These are phyloP conservation scores for Diachasma alloeum DNA, from an alignment of 1,140 invertebrate genomes.

Conservation along the genomic window DNA sequence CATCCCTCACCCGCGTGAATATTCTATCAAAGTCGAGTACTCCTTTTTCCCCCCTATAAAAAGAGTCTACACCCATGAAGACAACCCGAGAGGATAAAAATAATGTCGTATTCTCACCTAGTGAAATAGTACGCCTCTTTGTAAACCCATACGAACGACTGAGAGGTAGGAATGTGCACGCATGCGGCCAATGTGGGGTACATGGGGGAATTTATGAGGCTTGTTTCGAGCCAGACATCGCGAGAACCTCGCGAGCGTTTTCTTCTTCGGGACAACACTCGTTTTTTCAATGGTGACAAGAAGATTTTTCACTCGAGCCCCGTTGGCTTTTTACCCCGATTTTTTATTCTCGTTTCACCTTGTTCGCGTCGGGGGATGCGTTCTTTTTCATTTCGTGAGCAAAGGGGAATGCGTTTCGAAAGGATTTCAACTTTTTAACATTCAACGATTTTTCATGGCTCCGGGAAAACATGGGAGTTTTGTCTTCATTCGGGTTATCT, in stretches of 20 bases:
- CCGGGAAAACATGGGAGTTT: no score
- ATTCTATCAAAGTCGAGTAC: neutral
- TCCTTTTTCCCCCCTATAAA: neutral
- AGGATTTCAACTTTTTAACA: neutral
- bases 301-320: slow-evolving; percentile 35
- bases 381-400: slow-evolving; percentile 22
- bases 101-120: slow-evolving; percentile 38
- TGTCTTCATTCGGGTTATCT: no score
- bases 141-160: neutral
- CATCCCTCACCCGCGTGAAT: neutral
- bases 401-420: neutral
- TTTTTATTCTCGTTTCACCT: neutral
- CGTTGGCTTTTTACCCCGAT: neutral
- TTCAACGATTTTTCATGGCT: neutral
- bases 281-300: slow-evolving; percentile 41
- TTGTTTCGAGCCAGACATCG: slow-evolving; percentile 38
- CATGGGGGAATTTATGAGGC: slow-evolving; percentile 44
- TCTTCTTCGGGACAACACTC: slow-evolving; percentile 40
- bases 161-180: neutral
- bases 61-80: slow-evolving; percentile 11
- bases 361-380: neutral
- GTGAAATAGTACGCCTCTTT: slow-evolving; percentile 35
- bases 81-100: slow-evolving; percentile 21
- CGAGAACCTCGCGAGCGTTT: slow-evolving; percentile 34
- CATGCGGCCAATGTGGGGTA: neutral